Evolutionary conservation across 2,113 vertebrate genomes (phyloP).

Genomic region (Semnornis frantzii): DNA sequence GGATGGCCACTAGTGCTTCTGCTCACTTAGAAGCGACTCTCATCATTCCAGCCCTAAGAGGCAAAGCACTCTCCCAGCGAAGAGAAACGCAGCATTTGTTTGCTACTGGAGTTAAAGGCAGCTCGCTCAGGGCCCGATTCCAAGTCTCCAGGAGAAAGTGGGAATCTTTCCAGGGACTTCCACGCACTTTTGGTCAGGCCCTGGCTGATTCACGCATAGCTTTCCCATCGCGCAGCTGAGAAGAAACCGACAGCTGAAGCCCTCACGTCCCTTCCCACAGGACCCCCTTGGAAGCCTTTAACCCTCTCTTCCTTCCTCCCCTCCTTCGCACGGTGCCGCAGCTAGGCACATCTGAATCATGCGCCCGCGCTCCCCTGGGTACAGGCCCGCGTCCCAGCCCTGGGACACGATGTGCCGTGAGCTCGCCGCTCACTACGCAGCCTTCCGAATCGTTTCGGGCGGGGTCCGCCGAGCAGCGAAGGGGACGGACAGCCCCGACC

Average conservation of each 20-base stretch:
- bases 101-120: neutral
- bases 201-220: neutral
- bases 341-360: neutral
- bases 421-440: neutral
- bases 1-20: accelerated
- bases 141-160: conserved; percentile 43
- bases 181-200: conserved; percentile 20
- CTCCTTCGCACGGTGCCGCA: neutral
- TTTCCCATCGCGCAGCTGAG: neutral
- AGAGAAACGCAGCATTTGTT: neutral
- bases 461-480: neutral
- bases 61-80: neutral
- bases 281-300: neutral
- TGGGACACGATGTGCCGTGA: neutral
- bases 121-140: conserved; percentile 13
- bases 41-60: accelerated
- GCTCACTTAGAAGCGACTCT: neutral
- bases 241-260: neutral
- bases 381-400: neutral
- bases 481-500: neutral
- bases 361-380: neutral
- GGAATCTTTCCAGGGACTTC: conserved; percentile 50
- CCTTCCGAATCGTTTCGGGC: neutral
- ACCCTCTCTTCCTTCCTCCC: neutral
- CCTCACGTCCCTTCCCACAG: neutral